Conservation (phyloP, 2,888 invertebrate species). For the Carabus problematicus region DNA sequence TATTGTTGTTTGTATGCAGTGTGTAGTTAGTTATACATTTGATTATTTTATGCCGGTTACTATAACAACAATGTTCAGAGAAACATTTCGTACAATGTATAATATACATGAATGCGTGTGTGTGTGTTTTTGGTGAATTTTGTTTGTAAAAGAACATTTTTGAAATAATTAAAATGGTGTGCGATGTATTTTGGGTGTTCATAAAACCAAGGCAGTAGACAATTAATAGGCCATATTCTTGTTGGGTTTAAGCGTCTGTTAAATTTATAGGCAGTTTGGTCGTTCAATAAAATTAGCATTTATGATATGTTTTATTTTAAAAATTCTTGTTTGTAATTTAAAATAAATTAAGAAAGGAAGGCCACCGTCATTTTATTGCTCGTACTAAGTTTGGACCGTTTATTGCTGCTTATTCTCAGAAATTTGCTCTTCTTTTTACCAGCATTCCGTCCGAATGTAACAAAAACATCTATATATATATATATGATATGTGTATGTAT, state of each 20-base stretch:
- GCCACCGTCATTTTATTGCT: conserved; percentile 35
- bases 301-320: conserved; percentile 41
- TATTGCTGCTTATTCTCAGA: conserved; percentile 30
- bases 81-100: no score
- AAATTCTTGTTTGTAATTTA: conserved; percentile 39
- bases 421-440: conserved; percentile 10
- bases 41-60: no score
- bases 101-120: no score
- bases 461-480: no score
- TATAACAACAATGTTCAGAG: no score
- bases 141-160: no score
- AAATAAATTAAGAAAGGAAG: conserved; percentile 35
- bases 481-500: no score
- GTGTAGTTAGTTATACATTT: no score
- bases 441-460: neutral
- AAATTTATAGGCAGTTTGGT: conserved; percentile 35
- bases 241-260: conserved; percentile 29
- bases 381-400: conserved; percentile 34
- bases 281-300: conserved; percentile 41
- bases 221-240: conserved; percentile 37
- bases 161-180: neutral
- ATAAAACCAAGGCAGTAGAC: conserved; percentile 19
- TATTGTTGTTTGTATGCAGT: no score
- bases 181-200: conserved; percentile 4
- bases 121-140: no score